A percentile compares a stretch with the other conserved stretches of the same genome.
Conservation (phyloP, 2,113 vertebrate genomes). For the Pterocles gutturalis region DNA sequence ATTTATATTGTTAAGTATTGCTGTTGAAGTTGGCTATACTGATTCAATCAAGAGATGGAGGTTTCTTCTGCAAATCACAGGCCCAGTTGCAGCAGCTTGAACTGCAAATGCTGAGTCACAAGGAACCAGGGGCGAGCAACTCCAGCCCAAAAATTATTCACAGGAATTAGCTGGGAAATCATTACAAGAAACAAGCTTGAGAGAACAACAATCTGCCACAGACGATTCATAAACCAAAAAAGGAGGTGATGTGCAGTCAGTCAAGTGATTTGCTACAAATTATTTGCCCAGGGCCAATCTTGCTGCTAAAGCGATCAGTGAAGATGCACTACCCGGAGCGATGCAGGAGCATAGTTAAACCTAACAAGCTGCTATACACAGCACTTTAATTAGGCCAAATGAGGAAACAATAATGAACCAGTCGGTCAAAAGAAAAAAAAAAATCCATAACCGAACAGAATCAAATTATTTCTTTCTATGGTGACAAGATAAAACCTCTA, state of each 20-base stretch:
- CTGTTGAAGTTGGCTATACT: background rate
- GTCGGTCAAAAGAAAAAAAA: background rate
- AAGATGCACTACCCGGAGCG: background rate
- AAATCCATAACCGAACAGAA: background rate
- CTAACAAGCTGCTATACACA: slow-evolving; percentile 60
- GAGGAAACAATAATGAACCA: slow-evolving; percentile 39
- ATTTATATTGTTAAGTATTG: background rate
- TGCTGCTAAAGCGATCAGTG: background rate
- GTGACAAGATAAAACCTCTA: background rate
- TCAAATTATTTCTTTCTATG: background rate
- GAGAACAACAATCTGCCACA: background rate
- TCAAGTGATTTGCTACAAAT: slow-evolving; percentile 48
- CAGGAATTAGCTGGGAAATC: background rate
- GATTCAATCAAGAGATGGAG: background rate
- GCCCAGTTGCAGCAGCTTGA: background rate
- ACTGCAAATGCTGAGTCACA: background rate
- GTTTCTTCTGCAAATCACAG: background rate
- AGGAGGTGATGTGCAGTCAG: background rate
- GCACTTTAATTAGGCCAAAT: slow-evolving; percentile 63
- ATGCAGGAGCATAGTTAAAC: background rate
- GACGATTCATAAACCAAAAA: background rate
- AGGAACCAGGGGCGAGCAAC: background rate
- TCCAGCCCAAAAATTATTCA: background rate
- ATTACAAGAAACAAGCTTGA: background rate
- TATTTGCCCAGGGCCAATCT: slow-evolving; percentile 27